Evolutionary conservation across 1,140 invertebrate species (phyloP), one percentile per base, ranked within the genome.

Genomic region (Zaprionus vittiger): DNA sequence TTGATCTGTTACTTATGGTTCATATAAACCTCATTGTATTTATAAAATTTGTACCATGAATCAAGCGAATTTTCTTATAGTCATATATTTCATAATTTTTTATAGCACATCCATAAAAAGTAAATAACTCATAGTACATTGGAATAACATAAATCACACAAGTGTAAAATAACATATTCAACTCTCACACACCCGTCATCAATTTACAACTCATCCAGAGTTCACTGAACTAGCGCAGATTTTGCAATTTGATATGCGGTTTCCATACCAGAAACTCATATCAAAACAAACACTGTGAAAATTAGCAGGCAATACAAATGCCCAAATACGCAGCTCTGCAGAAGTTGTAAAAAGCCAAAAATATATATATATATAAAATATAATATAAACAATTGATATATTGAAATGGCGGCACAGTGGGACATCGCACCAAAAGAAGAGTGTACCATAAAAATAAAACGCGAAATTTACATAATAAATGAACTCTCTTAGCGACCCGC

Each of bases 221-320:
- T 71, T 76, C 68, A 63, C 41, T 76, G 67, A 75, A 71, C 73
- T 34, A 15, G 14, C 5, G 44, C 7, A 70, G 67, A 70, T 63
- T 63, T 63, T 49, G 67, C 73, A 64, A 64, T 31, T 38, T 41
- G 28, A 63, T 56, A 70, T 11, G 56, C 22, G 17, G 38, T 80
- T 74, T 60, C 57, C 79, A 69, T 63, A 56, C 14, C 17, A 26
- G 37, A 41, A 37, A n/a, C 14, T 17, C 28, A 65, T 17, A 69
- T 49, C 79, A 64, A 72, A 65, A 66, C 41, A 59, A 66, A 85
- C 72, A 37, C 82, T 85, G 82, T 84, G 79, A 84, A 85, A 84
- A 85, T 84, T 81, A 84, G 81, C 81, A 70, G 24, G 22, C n/a
- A 62, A 62, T 68, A 20, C 54, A 24, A 47, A 68, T 49, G 22